These are phyloP conservation scores for Eciton burchellii DNA, from an alignment of 1,140 invertebrate species.

Conservation along the genomic window DNA sequence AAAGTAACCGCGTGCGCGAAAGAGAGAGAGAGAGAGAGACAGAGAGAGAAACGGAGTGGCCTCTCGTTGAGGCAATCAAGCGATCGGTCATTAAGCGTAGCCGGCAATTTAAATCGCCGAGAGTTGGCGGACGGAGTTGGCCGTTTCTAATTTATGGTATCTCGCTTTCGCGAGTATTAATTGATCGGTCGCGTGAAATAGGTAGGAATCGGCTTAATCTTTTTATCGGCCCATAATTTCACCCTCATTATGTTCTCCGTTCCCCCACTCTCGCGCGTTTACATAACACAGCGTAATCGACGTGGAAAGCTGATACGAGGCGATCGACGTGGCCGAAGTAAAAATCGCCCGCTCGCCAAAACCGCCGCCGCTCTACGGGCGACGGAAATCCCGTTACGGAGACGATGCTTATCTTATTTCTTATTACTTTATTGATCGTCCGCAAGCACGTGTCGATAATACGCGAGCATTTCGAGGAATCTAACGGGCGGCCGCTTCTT, in stretches of 20 bases:
- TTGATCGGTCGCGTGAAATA: no score
- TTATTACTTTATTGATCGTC: conserved; percentile 11
- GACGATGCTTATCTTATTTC: no score
- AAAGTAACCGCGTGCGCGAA: conserved; percentile 28
- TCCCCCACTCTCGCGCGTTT: background rate
- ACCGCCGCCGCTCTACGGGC: background rate
- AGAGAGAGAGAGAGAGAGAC: conserved; percentile 26
- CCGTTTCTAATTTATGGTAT: conserved; percentile 19
- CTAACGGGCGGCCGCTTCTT: background rate
- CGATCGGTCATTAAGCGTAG: conserved; percentile 60
- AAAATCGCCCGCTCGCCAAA: background rate
- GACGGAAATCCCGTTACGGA: background rate
- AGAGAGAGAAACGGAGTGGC: conserved; percentile 3
- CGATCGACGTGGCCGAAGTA: background rate
- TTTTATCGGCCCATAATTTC: no score
- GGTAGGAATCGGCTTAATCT: no score
- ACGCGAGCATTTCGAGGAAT: conserved; percentile 14
- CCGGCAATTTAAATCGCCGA: conserved; percentile 69
- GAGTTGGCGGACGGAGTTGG: conserved; percentile 62
- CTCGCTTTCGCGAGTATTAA: no score
- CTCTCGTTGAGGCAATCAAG: conserved; percentile 72
- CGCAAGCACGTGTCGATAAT: background rate
- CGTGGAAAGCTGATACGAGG: background rate
- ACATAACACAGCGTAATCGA: conserved; percentile 14
- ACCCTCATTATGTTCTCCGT: no score